Evolutionary conservation across 1,140 invertebrate species (phyloP), one percentile per base, ranked within the genome.

Genomic region (Lepidostoma basale): DNA sequence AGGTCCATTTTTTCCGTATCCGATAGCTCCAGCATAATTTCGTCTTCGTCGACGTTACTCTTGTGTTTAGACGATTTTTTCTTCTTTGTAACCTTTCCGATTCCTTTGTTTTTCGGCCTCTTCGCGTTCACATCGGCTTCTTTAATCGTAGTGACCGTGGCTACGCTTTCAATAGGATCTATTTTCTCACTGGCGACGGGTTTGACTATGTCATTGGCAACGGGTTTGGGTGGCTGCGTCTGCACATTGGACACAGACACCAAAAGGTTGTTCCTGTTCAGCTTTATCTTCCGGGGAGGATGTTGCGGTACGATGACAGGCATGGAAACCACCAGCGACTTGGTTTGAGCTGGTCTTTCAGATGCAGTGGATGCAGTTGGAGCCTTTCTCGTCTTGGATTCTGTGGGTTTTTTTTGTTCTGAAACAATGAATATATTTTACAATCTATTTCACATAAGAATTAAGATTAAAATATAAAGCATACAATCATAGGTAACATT

Each of bases 1-100:
- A 83, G 66, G 75, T 83, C 81, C 79, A 83, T 81, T 73, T 83
- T 83, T 47, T 83, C 82, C 3, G 78, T 76, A 74, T 83, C 81
- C 0, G 82, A 83, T 2, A 83, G 60, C 60, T 83, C 77, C 4
- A 83, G 59, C 3, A 76, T 82, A 33, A 83, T 81, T 74, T 83
- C 82, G 72, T 82, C 81, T 20, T 81, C 76, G 66, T 82, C 80
- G 22, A 77, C 1, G 72, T 77, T 62, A 76, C 75, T 22, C 49
- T 77, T 78, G 30, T 40, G 52, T 71, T 75, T 78, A 58, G 76
- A 75, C 65, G 75, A 76, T 49, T 73, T 70, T 66, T 76, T 76
- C 33, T 77, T 76, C 40, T 77, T 76, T 44, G 26, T 52, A 8
- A 23, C 20, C 16, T 62, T 65, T 22, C 39, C 25, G 8, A 9